Evolutionary conservation across 1,140 invertebrate species (phyloP).

Genomic region (Hetaerina americana): DNA sequence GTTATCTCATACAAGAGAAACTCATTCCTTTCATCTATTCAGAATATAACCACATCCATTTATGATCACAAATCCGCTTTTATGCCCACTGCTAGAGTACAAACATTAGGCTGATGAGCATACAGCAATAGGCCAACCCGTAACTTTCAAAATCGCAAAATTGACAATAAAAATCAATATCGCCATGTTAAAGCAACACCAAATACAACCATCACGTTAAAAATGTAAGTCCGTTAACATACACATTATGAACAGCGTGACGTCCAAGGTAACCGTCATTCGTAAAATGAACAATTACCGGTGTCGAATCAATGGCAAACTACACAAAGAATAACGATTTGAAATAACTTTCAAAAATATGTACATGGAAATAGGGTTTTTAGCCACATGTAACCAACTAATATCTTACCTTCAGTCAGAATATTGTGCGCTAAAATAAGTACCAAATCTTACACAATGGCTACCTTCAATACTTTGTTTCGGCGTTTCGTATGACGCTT

Average conservation of each 20-base stretch:
- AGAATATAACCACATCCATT: too few species aligned
- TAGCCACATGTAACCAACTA: neutral
- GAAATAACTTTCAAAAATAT: neutral
- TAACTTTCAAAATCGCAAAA: too few species aligned
- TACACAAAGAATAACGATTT: neutral
- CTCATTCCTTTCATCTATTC: too few species aligned
- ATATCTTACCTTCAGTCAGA: neutral
- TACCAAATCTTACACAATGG: neutral
- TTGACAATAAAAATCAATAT: too few species aligned
- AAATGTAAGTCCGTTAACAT: too few species aligned
- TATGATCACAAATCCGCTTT: too few species aligned
- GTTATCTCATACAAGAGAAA: too few species aligned
- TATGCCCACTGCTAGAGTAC: too few species aligned
- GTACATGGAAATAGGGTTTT: neutral
- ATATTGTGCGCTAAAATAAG: neutral
- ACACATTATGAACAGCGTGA: neutral
- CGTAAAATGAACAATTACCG: neutral
- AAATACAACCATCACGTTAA: too few species aligned
- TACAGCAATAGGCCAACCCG: too few species aligned
- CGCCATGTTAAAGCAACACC: too few species aligned
- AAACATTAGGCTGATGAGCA: too few species aligned
- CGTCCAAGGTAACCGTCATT: neutral
- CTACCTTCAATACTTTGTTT: neutral
- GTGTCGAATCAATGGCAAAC: neutral
- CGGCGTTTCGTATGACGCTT: neutral